phyloP scores from a whole-genome alignment of 2,888 invertebrate species.

The Dermolepida albohirtum region DNA sequence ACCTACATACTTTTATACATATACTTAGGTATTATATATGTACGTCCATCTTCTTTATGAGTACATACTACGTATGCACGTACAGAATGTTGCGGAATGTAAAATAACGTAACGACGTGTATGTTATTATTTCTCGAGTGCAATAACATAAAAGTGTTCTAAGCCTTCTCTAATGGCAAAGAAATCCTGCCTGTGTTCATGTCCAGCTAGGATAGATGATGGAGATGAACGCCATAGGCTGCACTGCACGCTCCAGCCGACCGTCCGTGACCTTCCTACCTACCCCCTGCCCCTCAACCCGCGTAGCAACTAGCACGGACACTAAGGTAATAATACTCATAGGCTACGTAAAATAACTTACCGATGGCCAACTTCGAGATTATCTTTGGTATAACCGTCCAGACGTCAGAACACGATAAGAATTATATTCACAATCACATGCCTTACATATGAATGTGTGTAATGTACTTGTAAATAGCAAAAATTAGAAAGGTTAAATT shows the following conservation, averaged over 20 bases:
- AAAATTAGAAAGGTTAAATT: no score
- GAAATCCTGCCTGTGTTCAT: constrained; percentile 42
- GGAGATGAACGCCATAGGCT: constrained; percentile 56
- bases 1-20: no score
- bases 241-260: constrained; percentile 60
- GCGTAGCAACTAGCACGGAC: constrained; percentile 29
- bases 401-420: not conserved
- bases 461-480: no score
- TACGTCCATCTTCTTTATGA: no score
- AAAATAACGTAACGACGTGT: not conserved
- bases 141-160: constrained; percentile 10
- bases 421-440: not conserved
- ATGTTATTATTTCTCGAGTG: constrained; percentile 7
- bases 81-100: no score
- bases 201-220: constrained; percentile 49
- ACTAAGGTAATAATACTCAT: constrained; percentile 41
- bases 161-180: constrained; percentile 31
- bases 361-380: constrained; percentile 35
- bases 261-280: constrained; percentile 59
- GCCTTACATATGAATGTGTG: not conserved
- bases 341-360: constrained; percentile 39
- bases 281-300: constrained; percentile 38
- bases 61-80: no score
- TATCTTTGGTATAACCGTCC: constrained; percentile 29
- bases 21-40: no score